Evolutionary conservation across 2,113 vertebrate genomes (phyloP), one percentile per base, ranked within the genome.

Genomic region (Bubo bubo): DNA sequence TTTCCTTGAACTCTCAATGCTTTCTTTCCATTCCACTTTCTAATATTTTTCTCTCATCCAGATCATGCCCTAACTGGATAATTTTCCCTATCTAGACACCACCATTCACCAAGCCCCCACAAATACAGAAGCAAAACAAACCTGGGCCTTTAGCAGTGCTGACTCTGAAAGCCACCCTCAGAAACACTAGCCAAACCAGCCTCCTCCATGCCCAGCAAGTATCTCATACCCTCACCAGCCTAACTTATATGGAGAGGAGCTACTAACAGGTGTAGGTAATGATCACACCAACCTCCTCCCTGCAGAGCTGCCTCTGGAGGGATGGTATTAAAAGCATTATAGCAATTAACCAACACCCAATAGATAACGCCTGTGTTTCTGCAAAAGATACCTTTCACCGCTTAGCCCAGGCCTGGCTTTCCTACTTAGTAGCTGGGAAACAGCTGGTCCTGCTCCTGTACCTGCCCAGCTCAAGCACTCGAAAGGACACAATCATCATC

Each of bases 161-260:
- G 9, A 2, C 4, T 2, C 0, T 0, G 0, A 20, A 35, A 32
- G 6, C 12, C 49, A 9, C 1, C 5, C 1, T 0, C 35, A 49
- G 12, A 7, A 35, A 3, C 5, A 2, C 0, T 0, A 4, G 0
- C 12, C 21, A 21, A 1, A 0, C 6, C 1, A 34, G 0, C 3
- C 12, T 4, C 2, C 20, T 2, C 32, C 47, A 3, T 0, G 0
- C 1, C 28, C 27, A 28, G 1, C 0, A 59, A 17, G 5, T 2
- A 21, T 0, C 39, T 16, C 39, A 1, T 2, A 4, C 6, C 2
- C 3, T 3, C 3, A 1, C 34, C 32, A 73, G 6, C 37, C 72
- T 13, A 7, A 6, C 5, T 68, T n/a, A 28, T 2, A 9, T 1
- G 34, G 19, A 41, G 21, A 24, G 28, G 8, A 73, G 30, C 37